Evolutionary conservation across 2,888 invertebrate species (phyloP).

Genomic region (Lochmaea capreae): DNA sequence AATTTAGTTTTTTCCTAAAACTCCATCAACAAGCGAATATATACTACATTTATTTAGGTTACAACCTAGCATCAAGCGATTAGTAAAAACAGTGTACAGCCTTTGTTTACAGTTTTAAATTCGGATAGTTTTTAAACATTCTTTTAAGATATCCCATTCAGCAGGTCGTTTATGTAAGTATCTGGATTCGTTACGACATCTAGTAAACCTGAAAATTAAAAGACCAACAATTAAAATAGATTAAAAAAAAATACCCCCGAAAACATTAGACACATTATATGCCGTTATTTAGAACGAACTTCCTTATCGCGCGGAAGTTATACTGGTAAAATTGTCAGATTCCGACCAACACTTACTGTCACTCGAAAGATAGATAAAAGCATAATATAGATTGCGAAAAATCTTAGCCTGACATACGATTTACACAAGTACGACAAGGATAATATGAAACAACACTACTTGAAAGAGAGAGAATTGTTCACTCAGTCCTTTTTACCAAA

Average conservation of each 20-base stretch:
- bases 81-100: constrained; percentile 50
- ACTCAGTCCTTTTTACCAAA: too few species aligned
- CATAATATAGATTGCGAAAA: too few species aligned
- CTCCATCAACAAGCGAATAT: constrained; percentile 53
- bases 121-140: constrained; percentile 39
- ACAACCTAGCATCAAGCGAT: constrained; percentile 47
- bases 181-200: constrained; percentile 77
- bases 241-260: constrained; percentile 11
- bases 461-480: too few species aligned
- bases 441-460: too few species aligned
- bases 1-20: constrained; percentile 54
- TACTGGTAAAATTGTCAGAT: too few species aligned
- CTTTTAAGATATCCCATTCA: constrained; percentile 60
- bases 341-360: too few species aligned
- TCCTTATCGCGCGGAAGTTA: too few species aligned
- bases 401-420: too few species aligned
- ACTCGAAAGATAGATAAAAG: too few species aligned
- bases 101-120: constrained; percentile 47
- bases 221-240: constrained; percentile 27
- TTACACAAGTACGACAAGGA: too few species aligned
- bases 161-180: constrained; percentile 69
- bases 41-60: constrained; percentile 48
- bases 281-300: too few species aligned
- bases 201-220: constrained; percentile 70
- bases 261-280: neutral